Evolutionary conservation across 2,797 vertebrate genomes (phyloP).

Genomic region (Halcyon smyrnensis): DNA sequence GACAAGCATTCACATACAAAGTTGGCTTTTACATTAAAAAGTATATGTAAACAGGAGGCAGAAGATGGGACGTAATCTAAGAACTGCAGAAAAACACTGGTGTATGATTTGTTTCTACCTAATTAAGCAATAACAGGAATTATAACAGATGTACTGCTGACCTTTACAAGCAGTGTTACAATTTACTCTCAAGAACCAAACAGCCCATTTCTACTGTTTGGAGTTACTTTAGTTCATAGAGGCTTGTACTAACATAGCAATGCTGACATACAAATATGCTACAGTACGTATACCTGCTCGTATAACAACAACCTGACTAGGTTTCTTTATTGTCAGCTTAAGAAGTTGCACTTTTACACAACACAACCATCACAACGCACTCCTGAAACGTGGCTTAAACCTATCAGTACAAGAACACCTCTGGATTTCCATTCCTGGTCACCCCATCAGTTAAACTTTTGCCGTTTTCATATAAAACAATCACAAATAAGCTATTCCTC

Average conservation of each 20-base stretch:
- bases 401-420: fast-evolving
- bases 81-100: background rate
- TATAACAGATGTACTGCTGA: background rate
- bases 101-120: background rate
- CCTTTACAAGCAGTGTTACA: background rate
- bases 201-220: background rate
- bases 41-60: background rate
- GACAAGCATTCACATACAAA: background rate
- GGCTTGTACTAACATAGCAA: background rate
- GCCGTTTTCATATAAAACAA: background rate
- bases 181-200: background rate
- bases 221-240: background rate
- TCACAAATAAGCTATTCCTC: background rate
- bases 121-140: background rate
- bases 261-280: background rate
- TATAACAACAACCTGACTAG: fast-evolving
- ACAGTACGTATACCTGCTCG: background rate
- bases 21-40: background rate
- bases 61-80: background rate
- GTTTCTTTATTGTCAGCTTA: background rate
- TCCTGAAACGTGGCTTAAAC: background rate
- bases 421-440: background rate
- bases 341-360: background rate
- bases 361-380: background rate
- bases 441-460: background rate